Conservation (phyloP, 92 coral and sea anemone species). For the Micromussa lordhowensis region DNA sequence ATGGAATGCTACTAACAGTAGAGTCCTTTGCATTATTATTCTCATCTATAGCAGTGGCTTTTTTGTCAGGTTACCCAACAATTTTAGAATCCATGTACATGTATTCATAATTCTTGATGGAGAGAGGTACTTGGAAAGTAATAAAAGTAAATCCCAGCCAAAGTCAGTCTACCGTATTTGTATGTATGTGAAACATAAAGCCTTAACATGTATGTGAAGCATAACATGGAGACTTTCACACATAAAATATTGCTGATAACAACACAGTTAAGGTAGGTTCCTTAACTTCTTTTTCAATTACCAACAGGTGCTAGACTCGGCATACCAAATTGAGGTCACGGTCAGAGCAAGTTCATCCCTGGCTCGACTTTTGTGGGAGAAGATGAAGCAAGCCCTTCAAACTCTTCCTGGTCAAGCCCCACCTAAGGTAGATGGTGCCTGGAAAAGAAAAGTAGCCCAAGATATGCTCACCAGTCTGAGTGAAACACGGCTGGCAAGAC, state of each 20-base stretch:
- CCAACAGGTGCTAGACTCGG: slow-evolving; percentile 90
- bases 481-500: slow-evolving; percentile 93
- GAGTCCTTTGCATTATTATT: too few relatives aligned
- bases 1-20: too few relatives aligned
- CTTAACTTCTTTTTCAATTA: neutral
- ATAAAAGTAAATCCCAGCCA: too few relatives aligned
- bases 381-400: slow-evolving; percentile 94
- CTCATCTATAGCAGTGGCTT: too few relatives aligned
- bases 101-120: too few relatives aligned
- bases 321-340: slow-evolving; percentile 96
- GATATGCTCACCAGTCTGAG: slow-evolving; percentile 96
- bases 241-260: neutral
- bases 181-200: too few relatives aligned
- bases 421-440: slow-evolving; percentile 84
- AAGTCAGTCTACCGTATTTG: too few relatives aligned
- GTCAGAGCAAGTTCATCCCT: slow-evolving; percentile 92
- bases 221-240: neutral
- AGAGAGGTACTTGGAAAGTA: too few relatives aligned
- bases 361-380: slow-evolving; percentile 98
- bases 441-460: slow-evolving; percentile 93
- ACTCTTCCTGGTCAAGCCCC: slow-evolving; percentile 95
- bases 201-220: too few relatives aligned
- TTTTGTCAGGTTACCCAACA: too few relatives aligned
- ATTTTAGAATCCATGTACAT: too few relatives aligned
- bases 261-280: neutral